Evolutionary conservation across 2,888 invertebrate genomes (phyloP), one percentile per base, ranked within the genome.

Genomic region (Sminthurinus aureus): DNA sequence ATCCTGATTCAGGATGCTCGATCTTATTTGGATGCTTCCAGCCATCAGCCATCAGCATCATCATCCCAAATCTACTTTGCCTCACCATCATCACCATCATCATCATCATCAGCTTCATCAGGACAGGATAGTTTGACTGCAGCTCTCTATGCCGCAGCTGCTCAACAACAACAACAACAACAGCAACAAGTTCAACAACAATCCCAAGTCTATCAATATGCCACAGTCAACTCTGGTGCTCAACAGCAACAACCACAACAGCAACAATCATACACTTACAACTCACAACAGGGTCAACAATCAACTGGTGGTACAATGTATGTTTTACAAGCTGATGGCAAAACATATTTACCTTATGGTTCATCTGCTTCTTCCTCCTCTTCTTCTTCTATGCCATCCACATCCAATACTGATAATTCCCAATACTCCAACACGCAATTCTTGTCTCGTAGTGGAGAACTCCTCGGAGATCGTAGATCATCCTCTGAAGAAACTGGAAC

Each of bases 281-380:
- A 76, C 38, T 80, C 83, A 78, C 74, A 79, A 50, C 81, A 81
- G 26, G 38, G 38, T 38, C 38, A 38, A 38, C 77, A 71, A 13
- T 38, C 38, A 38, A 38, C 38, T 38, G 38, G 38, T 38, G 85
- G 84, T 84, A 86, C 84, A 82, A 87, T 88, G 86, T 88, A 87
- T 83, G 87, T 87, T 79, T 83, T 87, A 79, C 88, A 88, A 26
- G 76, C 81, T 82, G 87, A 88, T 83, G 86, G 88, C 38, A 85
- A 85, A 81, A 82, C 85, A 8, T 87, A 87, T 82, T 82, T 85
- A 51, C 86, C 84, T 12, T 82, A 82, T 22, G 71, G 24, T 69
- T 24, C 82, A 73, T 15, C 79, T 73, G 24, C 51, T 58, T 4
- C 20, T 9, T 12, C 73, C 22, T 24, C 76, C 58, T 64, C 51